Percentiles rank a stretch among this genome's conserved stretches.
phyloP scores from a whole-genome alignment of 1,140 invertebrate genomes.

The Phymorhynchus buccinoides region DNA sequence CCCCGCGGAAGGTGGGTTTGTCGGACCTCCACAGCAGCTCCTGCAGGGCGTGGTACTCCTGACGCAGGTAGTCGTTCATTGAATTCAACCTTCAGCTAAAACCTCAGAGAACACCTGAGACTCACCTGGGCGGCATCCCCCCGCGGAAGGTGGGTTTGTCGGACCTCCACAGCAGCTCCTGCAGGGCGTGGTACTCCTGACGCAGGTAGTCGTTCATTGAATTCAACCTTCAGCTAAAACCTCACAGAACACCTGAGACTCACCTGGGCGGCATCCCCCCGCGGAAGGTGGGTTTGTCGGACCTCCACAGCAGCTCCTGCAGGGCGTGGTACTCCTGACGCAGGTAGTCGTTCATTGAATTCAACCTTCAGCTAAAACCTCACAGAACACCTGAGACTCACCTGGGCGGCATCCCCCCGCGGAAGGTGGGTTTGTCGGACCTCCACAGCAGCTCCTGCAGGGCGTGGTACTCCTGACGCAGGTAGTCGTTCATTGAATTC shows the following conservation, averaged over 20 bases:
- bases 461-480: constrained; percentile 93
- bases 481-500: constrained; percentile 83
- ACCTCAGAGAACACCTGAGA: too few species aligned
- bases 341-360: constrained; percentile 92
- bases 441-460: constrained; percentile 88
- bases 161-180: constrained; percentile 84
- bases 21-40: constrained; percentile 82
- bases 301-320: constrained; percentile 86
- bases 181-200: constrained; percentile 93
- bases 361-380: background rate
- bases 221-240: too few species aligned
- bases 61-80: constrained; percentile 90
- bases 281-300: constrained; percentile 53
- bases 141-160: constrained; percentile 58
- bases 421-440: constrained; percentile 58
- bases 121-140: constrained; percentile 79
- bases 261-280: constrained; percentile 79
- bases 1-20: constrained; percentile 68
- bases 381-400: constrained; percentile 57
- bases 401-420: constrained; percentile 79
- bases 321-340: constrained; percentile 94
- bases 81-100: too few species aligned
- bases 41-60: constrained; percentile 94
- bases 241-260: too few species aligned
- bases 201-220: constrained; percentile 91